Conservation (phyloP, 2,888 invertebrate species). For the Himalopsyche anomala region DNA sequence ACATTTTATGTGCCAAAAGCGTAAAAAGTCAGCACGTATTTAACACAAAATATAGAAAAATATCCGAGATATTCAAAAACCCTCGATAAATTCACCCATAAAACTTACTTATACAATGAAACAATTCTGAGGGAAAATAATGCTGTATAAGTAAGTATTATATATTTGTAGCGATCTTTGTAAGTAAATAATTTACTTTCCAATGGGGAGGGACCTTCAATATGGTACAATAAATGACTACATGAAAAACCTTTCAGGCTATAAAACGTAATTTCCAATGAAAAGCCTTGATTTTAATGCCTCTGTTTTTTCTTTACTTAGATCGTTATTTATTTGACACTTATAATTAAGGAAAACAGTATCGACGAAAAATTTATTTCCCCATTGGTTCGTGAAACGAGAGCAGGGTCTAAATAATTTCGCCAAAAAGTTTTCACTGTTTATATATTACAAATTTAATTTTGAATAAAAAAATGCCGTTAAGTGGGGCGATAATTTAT, state of each 20-base stretch:
- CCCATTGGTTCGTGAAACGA: slow-evolving; percentile 16
- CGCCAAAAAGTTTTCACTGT: not conserved
- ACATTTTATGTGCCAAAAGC: slow-evolving; percentile 1
- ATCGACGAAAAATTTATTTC: slow-evolving; percentile 34
- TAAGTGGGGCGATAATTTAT: slow-evolving; percentile 2
- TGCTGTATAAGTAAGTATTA: slow-evolving; percentile 13
- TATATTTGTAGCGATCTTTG: slow-evolving; percentile 50
- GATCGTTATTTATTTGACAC: slow-evolving; percentile 31
- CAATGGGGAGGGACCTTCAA: slow-evolving; percentile 58
- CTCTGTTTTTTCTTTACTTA: slow-evolving; percentile 51
- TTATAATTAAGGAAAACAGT: slow-evolving; percentile 34
- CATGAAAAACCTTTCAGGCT: slow-evolving; percentile 61
- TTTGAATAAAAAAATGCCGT: slow-evolving; percentile 22
- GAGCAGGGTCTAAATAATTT: slow-evolving; percentile 17
- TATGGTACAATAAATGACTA: slow-evolving; percentile 57
- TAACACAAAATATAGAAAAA: not conserved
- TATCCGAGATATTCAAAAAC: not conserved
- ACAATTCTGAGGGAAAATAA: slow-evolving; percentile 26
- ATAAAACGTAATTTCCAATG: slow-evolving; percentile 59
- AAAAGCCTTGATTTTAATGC: slow-evolving; percentile 54
- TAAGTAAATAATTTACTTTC: slow-evolving; percentile 57
- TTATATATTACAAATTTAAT: slow-evolving; percentile 6
- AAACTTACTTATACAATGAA: not conserved
- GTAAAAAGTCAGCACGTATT: slow-evolving; percentile 7
- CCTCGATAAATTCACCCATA: slow-evolving; percentile 3